Evolutionary conservation across 1,140 invertebrate genomes (phyloP).

Genomic region (Teleogryllus occipitalis): DNA sequence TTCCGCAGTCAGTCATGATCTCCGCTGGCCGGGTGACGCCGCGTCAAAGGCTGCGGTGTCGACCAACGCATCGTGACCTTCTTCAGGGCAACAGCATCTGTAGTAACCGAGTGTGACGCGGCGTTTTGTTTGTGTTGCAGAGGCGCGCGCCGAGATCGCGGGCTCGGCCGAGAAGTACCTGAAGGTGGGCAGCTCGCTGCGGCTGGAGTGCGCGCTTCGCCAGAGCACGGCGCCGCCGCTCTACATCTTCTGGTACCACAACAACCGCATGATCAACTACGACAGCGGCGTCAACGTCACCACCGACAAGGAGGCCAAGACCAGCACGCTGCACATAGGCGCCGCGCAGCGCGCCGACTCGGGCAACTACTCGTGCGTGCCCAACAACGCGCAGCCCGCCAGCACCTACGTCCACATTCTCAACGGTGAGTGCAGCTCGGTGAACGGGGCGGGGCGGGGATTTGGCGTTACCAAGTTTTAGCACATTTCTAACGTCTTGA

Average conservation of each 20-base stretch:
- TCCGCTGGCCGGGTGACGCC: no score
- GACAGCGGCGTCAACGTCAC: slow-evolving; percentile 76
- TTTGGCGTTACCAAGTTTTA: no score
- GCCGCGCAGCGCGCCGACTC: slow-evolving; percentile 61
- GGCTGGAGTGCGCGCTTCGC: slow-evolving; percentile 67
- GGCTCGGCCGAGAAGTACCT: slow-evolving; percentile 78
- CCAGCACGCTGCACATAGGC: slow-evolving; percentile 54
- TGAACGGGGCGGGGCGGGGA: no score
- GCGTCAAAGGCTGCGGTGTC: no score
- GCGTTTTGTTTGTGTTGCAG: slow-evolving; percentile 43
- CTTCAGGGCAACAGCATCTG: no score
- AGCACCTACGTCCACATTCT: slow-evolving; percentile 79
- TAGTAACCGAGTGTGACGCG: no score
- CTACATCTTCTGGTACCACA: slow-evolving; percentile 86
- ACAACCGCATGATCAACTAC: slow-evolving; percentile 83
- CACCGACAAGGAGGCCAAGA: slow-evolving; percentile 49
- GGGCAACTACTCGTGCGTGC: slow-evolving; percentile 81
- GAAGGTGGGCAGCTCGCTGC: slow-evolving; percentile 71
- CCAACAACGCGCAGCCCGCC: slow-evolving; percentile 74
- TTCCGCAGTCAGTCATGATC: no score
- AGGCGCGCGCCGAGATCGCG: slow-evolving; percentile 74
- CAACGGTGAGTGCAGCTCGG: slow-evolving; percentile 46
- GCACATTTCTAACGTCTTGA: no score
- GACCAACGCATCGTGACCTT: no score
- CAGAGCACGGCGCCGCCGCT: slow-evolving; percentile 73